A percentile compares a stretch with the other conserved stretches of the same genome.
These are phyloP conservation scores for Aythya baeri DNA, from an alignment of 2,113 vertebrate genomes.

Conservation along the genomic window DNA sequence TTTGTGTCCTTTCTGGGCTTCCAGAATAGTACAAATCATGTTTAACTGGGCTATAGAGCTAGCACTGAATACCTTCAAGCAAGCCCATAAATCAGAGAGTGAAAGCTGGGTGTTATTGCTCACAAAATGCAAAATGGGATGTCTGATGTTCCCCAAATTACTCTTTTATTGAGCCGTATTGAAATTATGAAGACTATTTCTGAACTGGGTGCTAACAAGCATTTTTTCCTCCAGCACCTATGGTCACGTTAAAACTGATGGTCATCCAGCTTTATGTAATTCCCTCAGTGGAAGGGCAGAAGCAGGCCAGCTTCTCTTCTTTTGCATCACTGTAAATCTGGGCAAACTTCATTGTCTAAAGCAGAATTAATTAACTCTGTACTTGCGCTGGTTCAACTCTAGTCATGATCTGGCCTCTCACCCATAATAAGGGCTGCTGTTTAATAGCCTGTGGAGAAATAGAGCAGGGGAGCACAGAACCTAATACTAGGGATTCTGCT, in stretches of 20 bases:
- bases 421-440: background rate
- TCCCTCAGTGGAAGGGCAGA: background rate
- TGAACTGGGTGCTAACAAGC: background rate
- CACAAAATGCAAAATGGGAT: conserved; percentile 1
- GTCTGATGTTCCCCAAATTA: conserved; percentile 10
- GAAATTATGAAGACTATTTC: background rate
- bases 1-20: conserved; percentile 38
- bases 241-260: background rate
- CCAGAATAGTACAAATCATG: conserved; percentile 47
- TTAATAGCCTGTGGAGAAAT: background rate
- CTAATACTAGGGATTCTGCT: background rate
- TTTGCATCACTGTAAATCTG: background rate
- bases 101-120: background rate
- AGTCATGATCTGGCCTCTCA: background rate
- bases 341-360: background rate
- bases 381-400: background rate
- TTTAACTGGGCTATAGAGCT: conserved; percentile 45
- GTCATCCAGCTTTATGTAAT: background rate
- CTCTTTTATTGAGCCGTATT: conserved; percentile 5
- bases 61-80: conserved; percentile 18
- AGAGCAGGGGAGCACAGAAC: background rate
- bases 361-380: background rate
- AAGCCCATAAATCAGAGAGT: conserved; percentile 23
- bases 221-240: background rate
- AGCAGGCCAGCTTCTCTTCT: background rate